Evolutionary conservation across 2,888 invertebrate species (phyloP).

Genomic region (Ophion ventricosus): DNA sequence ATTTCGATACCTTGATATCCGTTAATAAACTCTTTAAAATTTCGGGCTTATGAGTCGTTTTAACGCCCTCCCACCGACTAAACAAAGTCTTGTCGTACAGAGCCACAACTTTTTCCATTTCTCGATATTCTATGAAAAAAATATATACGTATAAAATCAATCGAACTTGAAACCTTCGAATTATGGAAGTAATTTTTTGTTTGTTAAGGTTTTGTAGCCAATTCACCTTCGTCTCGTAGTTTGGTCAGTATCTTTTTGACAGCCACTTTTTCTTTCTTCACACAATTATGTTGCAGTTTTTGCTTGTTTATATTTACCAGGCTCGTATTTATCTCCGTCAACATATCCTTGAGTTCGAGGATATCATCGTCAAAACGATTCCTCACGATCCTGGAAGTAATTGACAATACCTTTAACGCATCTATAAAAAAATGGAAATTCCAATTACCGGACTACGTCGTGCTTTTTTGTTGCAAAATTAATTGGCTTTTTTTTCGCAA

Average conservation of each 20-base stretch:
- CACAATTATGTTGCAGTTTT: slow-evolving; percentile 74
- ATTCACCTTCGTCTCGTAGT: slow-evolving; percentile 77
- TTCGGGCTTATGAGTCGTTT: slow-evolving; percentile 74
- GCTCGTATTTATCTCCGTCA: slow-evolving; percentile 77
- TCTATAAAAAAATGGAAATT: background rate
- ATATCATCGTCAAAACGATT: slow-evolving; percentile 73
- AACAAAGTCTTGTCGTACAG: slow-evolving; percentile 78
- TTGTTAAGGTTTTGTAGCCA: background rate
- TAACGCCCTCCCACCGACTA: slow-evolving; percentile 77
- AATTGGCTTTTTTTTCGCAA: slow-evolving; percentile 3
- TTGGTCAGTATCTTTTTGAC: slow-evolving; percentile 73
- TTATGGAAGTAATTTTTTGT: background rate
- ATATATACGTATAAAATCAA: background rate
- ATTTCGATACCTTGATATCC: slow-evolving; percentile 66
- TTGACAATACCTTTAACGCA: background rate
- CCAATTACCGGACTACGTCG: background rate
- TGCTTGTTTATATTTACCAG: slow-evolving; percentile 74
- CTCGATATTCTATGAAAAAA: slow-evolving; percentile 72
- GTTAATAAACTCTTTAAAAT: slow-evolving; percentile 70
- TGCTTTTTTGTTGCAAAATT: background rate
- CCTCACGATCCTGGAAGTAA: slow-evolving; percentile 71
- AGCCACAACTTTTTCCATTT: slow-evolving; percentile 78
- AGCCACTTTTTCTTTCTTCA: slow-evolving; percentile 75
- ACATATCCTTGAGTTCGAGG: slow-evolving; percentile 76
- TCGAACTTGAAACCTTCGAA: background rate